Evolutionary conservation across 2,113 vertebrate genomes (phyloP).

Genomic region (Salvelinus sp.): DNA sequence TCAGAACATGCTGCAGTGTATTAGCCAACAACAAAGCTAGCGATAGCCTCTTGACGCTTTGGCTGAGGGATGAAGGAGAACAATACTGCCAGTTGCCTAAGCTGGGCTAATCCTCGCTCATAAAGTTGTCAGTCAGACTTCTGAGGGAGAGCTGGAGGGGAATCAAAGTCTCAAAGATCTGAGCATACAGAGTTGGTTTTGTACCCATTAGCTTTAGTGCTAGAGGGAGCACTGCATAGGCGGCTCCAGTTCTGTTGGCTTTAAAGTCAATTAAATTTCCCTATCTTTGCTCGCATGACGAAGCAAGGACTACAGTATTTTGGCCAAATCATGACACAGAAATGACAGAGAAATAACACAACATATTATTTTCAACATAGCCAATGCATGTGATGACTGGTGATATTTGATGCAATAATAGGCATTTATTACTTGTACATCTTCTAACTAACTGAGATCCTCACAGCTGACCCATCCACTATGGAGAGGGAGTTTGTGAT

Average conservation of each 20-base stretch:
- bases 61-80: neutral
- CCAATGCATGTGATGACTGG: too few species aligned
- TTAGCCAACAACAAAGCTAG: neutral
- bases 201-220: neutral
- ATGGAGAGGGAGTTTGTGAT: too few species aligned
- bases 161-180: neutral
- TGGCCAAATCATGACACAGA: neutral
- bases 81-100: neutral
- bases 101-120: neutral
- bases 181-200: slow-evolving; percentile 9
- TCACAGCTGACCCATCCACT: too few species aligned
- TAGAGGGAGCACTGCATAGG: neutral
- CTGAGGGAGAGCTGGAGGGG: neutral
- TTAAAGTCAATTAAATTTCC: neutral
- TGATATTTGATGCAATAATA: too few species aligned
- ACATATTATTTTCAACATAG: neutral
- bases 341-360: neutral
- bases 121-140: neutral
- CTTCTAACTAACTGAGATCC: too few species aligned
- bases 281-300: too few species aligned
- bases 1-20: neutral
- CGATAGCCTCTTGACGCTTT: neutral
- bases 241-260: neutral
- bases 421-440: too few species aligned
- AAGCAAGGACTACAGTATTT: neutral